Evolutionary conservation across 2,113 vertebrate genomes (phyloP).

Genomic region (Anser cygnoides): DNA sequence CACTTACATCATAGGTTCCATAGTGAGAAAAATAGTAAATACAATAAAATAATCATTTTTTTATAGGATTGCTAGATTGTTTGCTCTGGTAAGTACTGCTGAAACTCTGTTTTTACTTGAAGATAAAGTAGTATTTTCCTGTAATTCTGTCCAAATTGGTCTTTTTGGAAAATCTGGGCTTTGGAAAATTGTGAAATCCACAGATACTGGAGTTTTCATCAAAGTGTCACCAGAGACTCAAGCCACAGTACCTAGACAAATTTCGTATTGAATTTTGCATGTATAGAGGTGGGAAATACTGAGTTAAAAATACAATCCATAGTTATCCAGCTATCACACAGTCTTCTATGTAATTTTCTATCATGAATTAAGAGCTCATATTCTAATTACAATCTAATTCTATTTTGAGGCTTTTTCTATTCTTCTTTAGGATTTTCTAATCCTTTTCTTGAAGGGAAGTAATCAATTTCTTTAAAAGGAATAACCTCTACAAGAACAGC

Average conservation of each 20-base stretch:
- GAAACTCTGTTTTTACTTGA: not conserved
- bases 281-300: not conserved
- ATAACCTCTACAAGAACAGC: not conserved
- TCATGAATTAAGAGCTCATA: not conserved
- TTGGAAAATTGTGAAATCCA: not conserved
- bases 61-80: slow-evolving; percentile 43
- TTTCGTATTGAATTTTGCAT: not conserved
- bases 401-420: not conserved
- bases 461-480: not conserved
- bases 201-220: not conserved
- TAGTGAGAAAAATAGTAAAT: not conserved
- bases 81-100: slow-evolving; percentile 48
- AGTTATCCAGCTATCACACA: not conserved
- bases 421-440: not conserved
- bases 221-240: not conserved
- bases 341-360: not conserved
- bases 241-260: not conserved
- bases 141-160: not conserved
- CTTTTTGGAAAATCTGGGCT: not conserved
- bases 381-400: not conserved
- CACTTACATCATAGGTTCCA: not conserved
- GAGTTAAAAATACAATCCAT: not conserved
- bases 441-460: not conserved
- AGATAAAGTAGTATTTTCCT: not conserved
- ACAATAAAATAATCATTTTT: slow-evolving; percentile 18